These are phyloP conservation scores for Pedionomus torquatus DNA, from an alignment of 2,113 vertebrate species.

Conservation along the genomic window DNA sequence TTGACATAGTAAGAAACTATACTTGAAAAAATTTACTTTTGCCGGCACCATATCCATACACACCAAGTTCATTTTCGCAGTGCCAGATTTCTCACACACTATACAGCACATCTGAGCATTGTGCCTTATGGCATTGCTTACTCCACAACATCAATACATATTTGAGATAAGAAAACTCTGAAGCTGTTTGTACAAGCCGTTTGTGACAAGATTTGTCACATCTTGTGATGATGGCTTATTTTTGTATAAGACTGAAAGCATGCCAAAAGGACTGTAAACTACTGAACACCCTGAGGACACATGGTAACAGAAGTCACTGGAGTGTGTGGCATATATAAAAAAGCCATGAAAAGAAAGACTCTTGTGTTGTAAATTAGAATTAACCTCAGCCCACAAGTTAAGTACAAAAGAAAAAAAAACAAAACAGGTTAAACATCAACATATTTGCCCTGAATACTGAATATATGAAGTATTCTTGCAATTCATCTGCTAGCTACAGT, in stretches of 20 bases:
- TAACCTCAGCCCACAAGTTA: background rate
- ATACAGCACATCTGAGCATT: accelerated
- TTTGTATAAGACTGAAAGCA: background rate
- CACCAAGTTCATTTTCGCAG: background rate
- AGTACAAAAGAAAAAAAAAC: background rate
- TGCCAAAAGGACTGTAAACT: background rate
- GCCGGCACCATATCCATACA: background rate
- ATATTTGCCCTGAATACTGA: background rate
- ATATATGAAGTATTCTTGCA: background rate
- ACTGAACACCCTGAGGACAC: accelerated
- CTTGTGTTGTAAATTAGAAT: background rate
- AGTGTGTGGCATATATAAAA: background rate
- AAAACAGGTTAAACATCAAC: background rate
- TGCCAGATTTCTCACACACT: accelerated
- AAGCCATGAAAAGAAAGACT: background rate
- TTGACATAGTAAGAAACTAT: background rate
- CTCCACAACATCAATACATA: accelerated
- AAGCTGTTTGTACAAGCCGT: background rate
- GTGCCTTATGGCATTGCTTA: background rate
- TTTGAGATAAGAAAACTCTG: background rate
- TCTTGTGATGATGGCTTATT: background rate
- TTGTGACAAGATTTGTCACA: background rate
- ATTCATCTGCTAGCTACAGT: background rate
- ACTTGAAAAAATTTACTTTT: background rate
- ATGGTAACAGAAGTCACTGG: background rate